These are phyloP conservation scores for Mionectes macconnelli DNA, from an alignment of 2,113 vertebrate species.

Conservation along the genomic window DNA sequence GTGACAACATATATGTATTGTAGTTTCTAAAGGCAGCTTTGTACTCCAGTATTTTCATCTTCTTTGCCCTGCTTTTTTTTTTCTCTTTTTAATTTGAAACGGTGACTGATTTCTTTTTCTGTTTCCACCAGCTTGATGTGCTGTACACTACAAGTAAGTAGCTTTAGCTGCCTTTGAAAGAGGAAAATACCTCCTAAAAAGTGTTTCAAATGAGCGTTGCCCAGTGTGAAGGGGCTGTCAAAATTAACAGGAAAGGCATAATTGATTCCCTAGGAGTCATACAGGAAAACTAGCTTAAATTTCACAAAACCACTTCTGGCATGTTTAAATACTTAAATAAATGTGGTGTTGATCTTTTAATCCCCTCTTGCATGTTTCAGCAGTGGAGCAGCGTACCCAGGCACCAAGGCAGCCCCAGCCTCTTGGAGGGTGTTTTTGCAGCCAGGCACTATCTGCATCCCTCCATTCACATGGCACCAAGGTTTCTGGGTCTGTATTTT, in stretches of 20 bases:
- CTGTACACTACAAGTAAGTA: conserved; percentile 9
- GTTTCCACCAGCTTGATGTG: neutral
- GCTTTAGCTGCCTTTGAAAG: conserved; percentile 34
- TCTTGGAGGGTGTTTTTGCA: neutral
- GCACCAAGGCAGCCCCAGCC: neutral
- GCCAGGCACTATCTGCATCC: neutral
- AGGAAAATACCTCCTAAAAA: conserved; percentile 22
- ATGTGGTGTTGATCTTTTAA: conserved; percentile 14
- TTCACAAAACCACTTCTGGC: neutral
- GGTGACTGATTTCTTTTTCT: conserved; percentile 41
- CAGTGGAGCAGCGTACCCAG: neutral
- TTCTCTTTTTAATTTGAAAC: conserved; percentile 18
- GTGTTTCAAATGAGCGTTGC: conserved; percentile 3
- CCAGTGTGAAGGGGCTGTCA: neutral
- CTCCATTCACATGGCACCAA: neutral
- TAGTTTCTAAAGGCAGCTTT: conserved; percentile 45
- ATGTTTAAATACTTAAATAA: conserved; percentile 7
- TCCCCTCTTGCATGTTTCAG: neutral
- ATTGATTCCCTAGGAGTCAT: neutral
- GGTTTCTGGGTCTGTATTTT: neutral
- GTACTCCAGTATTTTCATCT: conserved; percentile 32
- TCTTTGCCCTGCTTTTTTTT: neutral
- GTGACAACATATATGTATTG: conserved; percentile 28
- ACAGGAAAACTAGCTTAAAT: neutral
- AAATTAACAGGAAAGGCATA: conserved; percentile 8